These are phyloP conservation scores for Nudaria mundana DNA, from an alignment of 2,888 invertebrate species.

Conservation along the genomic window DNA sequence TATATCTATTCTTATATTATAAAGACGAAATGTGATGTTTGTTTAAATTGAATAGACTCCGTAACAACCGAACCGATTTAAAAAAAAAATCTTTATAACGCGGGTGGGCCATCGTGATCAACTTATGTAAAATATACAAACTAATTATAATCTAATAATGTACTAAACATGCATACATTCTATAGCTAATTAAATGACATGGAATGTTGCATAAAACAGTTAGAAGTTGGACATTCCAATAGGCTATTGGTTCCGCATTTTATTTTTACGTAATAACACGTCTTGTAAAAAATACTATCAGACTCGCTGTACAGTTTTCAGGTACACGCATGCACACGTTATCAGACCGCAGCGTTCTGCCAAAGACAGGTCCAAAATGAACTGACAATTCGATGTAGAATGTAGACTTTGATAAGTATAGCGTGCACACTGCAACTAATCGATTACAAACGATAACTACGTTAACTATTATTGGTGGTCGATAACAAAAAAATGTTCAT, in stretches of 20 bases:
- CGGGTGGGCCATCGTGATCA: too few species aligned
- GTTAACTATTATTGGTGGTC: constrained; percentile 49
- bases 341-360: constrained; percentile 8
- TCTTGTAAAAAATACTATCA: constrained; percentile 37
- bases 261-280: constrained; percentile 33
- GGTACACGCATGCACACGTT: constrained; percentile 11
- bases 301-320: constrained; percentile 25
- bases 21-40: too few species aligned
- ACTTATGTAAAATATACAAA: too few species aligned
- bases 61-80: too few species aligned
- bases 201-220: background rate
- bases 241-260: constrained; percentile 8
- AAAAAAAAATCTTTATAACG: too few species aligned
- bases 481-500: constrained; percentile 55
- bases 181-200: background rate
- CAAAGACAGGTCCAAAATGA: constrained; percentile 8
- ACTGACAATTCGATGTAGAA: constrained; percentile 6
- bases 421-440: constrained; percentile 47
- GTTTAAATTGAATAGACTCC: too few species aligned
- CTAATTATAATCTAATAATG: too few species aligned
- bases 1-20: too few species aligned
- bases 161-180: too few species aligned
- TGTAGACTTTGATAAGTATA: constrained; percentile 22
- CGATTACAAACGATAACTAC: constrained; percentile 42
- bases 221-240: constrained; percentile 4